A percentile compares a stretch with the other conserved stretches of the same genome.
phyloP scores from a whole-genome alignment of 2,113 vertebrate genomes.

The Pantherophis guttatus region DNA sequence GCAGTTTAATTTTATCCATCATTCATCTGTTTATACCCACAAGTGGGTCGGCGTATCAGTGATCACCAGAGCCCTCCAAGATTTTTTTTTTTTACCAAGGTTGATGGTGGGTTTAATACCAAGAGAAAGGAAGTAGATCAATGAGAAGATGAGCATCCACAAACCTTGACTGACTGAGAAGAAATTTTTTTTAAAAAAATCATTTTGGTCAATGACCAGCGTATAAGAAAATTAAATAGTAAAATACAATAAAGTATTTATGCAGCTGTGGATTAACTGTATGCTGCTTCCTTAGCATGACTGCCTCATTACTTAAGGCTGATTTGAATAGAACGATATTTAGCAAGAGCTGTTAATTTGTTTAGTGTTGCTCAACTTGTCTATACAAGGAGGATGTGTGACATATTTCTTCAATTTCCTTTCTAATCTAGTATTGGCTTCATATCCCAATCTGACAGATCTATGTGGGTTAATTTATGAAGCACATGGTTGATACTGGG shows the following conservation, averaged over 20 bases:
- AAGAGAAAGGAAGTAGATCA: background rate
- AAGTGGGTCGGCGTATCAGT: background rate
- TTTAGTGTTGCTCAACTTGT: background rate
- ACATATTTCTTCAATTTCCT: background rate
- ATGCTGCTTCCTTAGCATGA: background rate
- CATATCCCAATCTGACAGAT: background rate
- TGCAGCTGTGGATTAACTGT: background rate
- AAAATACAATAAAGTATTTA: background rate
- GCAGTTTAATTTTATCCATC: background rate
- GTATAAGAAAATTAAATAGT: background rate
- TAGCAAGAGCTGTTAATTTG: background rate
- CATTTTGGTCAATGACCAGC: background rate
- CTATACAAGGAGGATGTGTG: background rate
- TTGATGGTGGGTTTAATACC: background rate
- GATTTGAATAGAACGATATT: background rate
- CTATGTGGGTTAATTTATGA: background rate
- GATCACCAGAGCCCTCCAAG: background rate
- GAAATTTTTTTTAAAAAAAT: background rate
- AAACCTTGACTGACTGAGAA: background rate
- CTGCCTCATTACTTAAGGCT: background rate
- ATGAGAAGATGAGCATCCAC: background rate
- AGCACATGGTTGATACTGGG: background rate
- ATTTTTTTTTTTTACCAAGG: background rate
- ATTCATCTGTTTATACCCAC: background rate
- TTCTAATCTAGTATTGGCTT: background rate